Evolutionary conservation across 2,888 invertebrate species (phyloP).

Genomic region (Ephialtes manifestator): DNA sequence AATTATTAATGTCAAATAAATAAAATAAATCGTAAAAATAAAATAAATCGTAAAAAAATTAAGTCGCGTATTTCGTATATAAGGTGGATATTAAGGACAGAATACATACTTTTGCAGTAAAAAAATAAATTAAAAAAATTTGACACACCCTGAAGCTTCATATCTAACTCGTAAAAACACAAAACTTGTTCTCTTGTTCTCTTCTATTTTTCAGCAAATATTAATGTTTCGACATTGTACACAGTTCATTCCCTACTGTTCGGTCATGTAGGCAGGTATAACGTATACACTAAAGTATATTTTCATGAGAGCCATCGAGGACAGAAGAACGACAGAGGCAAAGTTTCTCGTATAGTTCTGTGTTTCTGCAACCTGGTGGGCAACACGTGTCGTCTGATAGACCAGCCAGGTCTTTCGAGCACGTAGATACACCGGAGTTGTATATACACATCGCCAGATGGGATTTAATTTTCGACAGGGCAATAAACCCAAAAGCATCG

Average conservation of each 20-base stretch:
- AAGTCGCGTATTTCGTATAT: no score
- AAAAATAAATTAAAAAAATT: no score
- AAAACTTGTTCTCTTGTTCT: no score
- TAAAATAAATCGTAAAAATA: no score
- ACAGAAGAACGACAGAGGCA: neutral
- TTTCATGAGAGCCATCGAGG: neutral
- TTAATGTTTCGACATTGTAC: neutral
- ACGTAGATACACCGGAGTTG: constrained; percentile 49
- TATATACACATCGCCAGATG: constrained; percentile 24
- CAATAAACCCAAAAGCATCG: constrained; percentile 54
- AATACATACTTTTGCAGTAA: no score
- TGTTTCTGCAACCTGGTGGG: constrained; percentile 58
- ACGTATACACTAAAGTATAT: constrained; percentile 34
- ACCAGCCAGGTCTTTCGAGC: constrained; percentile 41
- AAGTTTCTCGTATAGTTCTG: neutral
- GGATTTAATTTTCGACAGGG: constrained; percentile 42
- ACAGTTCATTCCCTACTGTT: constrained; percentile 7
- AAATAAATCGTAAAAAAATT: no score
- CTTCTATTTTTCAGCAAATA: constrained; percentile 30
- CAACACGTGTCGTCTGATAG: constrained; percentile 66
- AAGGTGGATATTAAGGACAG: no score
- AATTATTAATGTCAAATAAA: no score
- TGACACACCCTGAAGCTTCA: no score
- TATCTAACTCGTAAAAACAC: neutral
- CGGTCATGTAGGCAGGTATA: constrained; percentile 23